Evolutionary conservation across 2,888 invertebrate genomes (phyloP), one percentile per base, ranked within the genome.

Genomic region (Carterocephalus palaemon): DNA sequence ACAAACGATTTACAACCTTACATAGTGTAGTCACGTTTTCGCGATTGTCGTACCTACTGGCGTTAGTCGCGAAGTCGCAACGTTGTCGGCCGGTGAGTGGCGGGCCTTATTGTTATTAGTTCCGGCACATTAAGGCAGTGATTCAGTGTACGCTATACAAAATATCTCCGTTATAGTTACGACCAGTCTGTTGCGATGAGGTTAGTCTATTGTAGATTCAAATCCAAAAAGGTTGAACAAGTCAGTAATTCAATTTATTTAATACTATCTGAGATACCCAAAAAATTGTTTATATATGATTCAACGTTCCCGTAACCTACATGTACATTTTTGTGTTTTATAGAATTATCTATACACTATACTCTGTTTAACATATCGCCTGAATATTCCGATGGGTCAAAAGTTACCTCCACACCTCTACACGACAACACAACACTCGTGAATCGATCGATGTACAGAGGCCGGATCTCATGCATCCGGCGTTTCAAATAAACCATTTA

Each of bases 41-140:
- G n/a, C n/a, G n/a, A n/a, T n/a, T n/a, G n/a, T n/a, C n/a, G n/a
- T n/a, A n/a, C n/a, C n/a, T n/a, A n/a, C n/a, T n/a, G n/a, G n/a
- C n/a, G n/a, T n/a, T n/a, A n/a, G n/a, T n/a, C n/a, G n/a, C 4
- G 3, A 4, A 29, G 57, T 62, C 62, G 62, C 59, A 54, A 28
- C 20, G 45, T 39, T 62, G 61, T 60, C 46, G 46, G 17, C 9
- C 23, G 22, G 47, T 51, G 46, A 56, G 57, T 50, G 53, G 58
- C 59, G 62, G 54, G 59, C 60, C 57, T 47, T 59, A 62, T 60
- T 64, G 67, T 63, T 71, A 71, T 53, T 71, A 70, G 63, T 70
- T 78, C 82, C 83, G 84, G 85, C 85, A 86, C 85, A 76, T 68
- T 82, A 83, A 84, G 85, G 85, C 85, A 86, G 85, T 86, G 85